Percentiles rank a stretch among this genome's conserved stretches.
Conservation (phyloP, 2,113 vertebrate species). For the Pristiophorus japonicus region DNA sequence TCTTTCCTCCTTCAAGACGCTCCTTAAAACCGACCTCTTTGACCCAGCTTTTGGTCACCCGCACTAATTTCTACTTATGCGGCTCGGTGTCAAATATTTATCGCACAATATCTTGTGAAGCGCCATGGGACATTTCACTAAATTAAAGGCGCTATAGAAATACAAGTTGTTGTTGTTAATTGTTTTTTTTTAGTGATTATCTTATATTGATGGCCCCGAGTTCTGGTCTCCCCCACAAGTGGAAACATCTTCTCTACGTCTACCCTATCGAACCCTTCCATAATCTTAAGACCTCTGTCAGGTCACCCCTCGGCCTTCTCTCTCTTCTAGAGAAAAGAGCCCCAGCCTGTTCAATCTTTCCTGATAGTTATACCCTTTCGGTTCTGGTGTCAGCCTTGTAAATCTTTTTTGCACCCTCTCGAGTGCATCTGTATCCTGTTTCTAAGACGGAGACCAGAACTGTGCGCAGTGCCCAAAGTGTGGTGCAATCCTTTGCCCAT, state of each 20-base stretch:
- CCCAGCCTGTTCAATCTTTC: background rate
- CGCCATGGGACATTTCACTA: no score
- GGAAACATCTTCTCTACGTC: background rate
- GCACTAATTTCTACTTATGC: no score
- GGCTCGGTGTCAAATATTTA: no score
- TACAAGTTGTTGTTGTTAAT: no score
- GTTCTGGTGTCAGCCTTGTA: background rate
- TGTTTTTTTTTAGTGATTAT: no score
- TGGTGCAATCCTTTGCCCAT: background rate
- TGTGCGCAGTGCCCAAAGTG: background rate
- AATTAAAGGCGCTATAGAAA: no score
- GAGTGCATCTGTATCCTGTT: background rate
- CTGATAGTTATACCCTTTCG: no score
- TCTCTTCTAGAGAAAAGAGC: background rate
- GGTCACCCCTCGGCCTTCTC: background rate
- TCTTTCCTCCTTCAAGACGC: no score
- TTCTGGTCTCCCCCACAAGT: background rate
- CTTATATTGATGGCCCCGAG: background rate
- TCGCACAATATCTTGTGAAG: no score
- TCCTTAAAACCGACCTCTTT: no score
- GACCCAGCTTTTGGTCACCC: no score
- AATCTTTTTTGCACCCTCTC: background rate
- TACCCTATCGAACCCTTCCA: background rate
- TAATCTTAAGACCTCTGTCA: background rate
- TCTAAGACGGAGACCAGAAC: background rate